Percentiles rank a stretch among this genome's conserved stretches.
phyloP scores from a whole-genome alignment of 2,113 vertebrate genomes.

The Actinemys pallida region DNA sequence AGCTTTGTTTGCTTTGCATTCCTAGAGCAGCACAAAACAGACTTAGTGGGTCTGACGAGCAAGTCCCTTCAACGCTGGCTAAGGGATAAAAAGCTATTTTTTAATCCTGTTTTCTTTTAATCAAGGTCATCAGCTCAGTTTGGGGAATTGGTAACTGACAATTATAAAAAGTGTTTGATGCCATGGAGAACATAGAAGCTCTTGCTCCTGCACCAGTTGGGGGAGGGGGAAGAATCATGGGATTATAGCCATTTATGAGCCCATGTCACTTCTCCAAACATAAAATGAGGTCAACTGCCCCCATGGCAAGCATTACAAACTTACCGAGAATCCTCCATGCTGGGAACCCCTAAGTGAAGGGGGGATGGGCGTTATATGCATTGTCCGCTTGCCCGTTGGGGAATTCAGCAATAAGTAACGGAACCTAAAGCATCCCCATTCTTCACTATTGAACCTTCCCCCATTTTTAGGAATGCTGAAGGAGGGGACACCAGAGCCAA shows the following conservation, averaged over 20 bases:
- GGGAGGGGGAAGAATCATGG: neutral
- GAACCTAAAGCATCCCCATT: no score
- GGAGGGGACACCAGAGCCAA: no score
- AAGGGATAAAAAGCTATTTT: neutral
- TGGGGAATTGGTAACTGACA: neutral
- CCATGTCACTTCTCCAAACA: neutral
- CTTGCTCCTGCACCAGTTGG: neutral
- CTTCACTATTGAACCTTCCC: no score
- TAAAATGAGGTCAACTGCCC: no score
- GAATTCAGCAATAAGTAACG: no score
- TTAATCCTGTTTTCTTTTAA: neutral
- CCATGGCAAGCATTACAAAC: no score
- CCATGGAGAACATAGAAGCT: neutral
- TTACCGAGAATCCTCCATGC: no score
- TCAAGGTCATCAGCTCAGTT: fast-evolving
- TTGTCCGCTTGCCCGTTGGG: no score
- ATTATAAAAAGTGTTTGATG: neutral
- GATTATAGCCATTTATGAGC: neutral
- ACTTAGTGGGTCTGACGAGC: neutral
- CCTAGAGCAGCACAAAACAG: neutral
- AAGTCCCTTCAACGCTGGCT: neutral
- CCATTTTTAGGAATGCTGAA: no score
- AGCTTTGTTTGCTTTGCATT: neutral
- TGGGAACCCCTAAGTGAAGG: no score
- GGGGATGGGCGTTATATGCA: no score